A percentile compares a stretch with the other conserved stretches of the same genome.
Conservation (phyloP, 2,888 invertebrate species). For the Platycheirus rosarum region DNA sequence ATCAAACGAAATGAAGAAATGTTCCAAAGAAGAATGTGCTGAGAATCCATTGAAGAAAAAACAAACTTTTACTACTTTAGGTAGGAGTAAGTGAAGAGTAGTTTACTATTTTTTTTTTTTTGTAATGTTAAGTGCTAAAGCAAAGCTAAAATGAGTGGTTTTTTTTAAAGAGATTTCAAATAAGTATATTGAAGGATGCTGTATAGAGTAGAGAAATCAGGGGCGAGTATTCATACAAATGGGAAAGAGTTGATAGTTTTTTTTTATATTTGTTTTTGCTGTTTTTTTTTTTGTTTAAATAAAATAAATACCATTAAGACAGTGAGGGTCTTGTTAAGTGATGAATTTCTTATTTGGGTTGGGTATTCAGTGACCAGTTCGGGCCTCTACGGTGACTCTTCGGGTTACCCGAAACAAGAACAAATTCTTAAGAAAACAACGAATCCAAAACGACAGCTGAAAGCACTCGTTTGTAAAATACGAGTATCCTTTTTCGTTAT, state of each 20-base stretch:
- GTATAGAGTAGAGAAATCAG: not conserved
- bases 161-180: conserved; percentile 23
- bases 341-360: too few species aligned
- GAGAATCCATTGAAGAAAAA: not conserved
- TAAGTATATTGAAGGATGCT: not conserved
- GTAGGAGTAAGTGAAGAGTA: conserved; percentile 58
- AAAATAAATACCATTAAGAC: too few species aligned
- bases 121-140: conserved; percentile 26
- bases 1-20: conserved; percentile 21
- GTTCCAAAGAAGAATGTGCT: not conserved
- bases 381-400: too few species aligned
- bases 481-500: too few species aligned
- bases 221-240: not conserved
- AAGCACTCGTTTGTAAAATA: too few species aligned
- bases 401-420: too few species aligned
- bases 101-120: conserved; percentile 25
- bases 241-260: not conserved
- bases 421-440: too few species aligned
- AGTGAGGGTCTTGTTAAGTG: too few species aligned
- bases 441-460: too few species aligned
- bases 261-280: too few species aligned
- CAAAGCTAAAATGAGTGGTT: conserved; percentile 34
- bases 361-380: too few species aligned
- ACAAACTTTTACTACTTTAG: conserved; percentile 3
- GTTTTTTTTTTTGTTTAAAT: too few species aligned